These are phyloP conservation scores for Pyrrhosoma nymphula DNA, from an alignment of 2,888 invertebrate genomes.

Conservation along the genomic window DNA sequence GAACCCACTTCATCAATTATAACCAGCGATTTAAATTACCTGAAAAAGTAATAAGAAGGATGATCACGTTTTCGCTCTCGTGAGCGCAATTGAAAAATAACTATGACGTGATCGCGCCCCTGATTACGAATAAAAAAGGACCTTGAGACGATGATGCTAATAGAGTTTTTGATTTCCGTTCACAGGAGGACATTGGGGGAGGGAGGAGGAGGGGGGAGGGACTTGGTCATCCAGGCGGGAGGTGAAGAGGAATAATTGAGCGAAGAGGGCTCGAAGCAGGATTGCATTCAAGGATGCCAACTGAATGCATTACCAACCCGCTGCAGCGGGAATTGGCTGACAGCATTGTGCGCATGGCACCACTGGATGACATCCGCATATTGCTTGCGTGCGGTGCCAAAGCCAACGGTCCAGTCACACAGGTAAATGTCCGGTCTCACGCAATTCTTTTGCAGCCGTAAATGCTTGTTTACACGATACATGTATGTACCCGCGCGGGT, in stretches of 20 bases:
- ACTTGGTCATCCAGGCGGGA: constrained; percentile 73
- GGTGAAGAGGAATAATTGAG: constrained; percentile 77
- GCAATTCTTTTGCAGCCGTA: too few species aligned
- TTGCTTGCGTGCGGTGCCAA: constrained; percentile 92
- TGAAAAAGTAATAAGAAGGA: too few species aligned
- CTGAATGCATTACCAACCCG: constrained; percentile 86
- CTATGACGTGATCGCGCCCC: too few species aligned
- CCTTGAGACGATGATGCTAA: too few species aligned
- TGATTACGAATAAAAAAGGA: too few species aligned
- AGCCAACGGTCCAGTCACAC: constrained; percentile 78
- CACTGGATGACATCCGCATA: constrained; percentile 92
- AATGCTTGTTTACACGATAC: too few species aligned
- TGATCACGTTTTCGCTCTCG: too few species aligned
- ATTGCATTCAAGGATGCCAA: constrained; percentile 83
- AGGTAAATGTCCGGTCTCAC: constrained; percentile 73
- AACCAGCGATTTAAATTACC: too few species aligned
- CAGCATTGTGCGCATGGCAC: constrained; percentile 92
- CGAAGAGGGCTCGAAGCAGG: constrained; percentile 77
- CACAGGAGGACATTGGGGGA: not conserved
- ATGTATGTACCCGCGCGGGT: too few species aligned
- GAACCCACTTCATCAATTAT: too few species aligned
- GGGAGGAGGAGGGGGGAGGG: constrained; percentile 70
- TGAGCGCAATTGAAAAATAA: too few species aligned
- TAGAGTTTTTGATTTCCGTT: not conserved
- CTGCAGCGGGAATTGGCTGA: constrained; percentile 93